Evolutionary conservation across 37 sponge, comb jelly and placozoan genomes (phyloP).

Genomic region (Agelas oroides): DNA sequence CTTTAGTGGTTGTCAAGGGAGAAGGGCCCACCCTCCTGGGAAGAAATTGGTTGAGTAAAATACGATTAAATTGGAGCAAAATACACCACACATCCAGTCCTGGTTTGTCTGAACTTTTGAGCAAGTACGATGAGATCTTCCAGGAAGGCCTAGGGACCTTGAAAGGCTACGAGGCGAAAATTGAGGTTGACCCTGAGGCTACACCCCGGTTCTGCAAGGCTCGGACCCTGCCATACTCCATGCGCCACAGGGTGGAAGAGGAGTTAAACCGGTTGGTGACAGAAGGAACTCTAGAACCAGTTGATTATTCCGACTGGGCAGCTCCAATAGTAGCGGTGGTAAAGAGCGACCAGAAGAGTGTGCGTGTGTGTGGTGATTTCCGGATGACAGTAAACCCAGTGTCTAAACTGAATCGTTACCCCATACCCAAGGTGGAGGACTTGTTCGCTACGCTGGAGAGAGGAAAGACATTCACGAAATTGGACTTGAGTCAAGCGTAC

Average conservation of each 20-base stretch:
- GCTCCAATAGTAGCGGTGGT: conserved; percentile 12
- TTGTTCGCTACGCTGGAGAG: background rate
- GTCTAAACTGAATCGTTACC: background rate
- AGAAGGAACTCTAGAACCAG: background rate
- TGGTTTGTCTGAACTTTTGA: too few species aligned
- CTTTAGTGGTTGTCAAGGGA: conserved; percentile 14
- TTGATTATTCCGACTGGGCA: background rate
- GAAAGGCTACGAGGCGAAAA: conserved; percentile 20
- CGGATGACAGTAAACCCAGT: conserved; percentile 32
- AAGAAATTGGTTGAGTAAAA: conserved; percentile 1
- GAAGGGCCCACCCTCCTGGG: conserved; percentile 7
- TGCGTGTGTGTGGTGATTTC: conserved; percentile 38
- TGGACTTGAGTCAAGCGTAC: conserved; percentile 16
- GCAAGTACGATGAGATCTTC: conserved; percentile 14
- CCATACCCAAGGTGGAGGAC: conserved; percentile 7
- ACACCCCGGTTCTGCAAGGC: conserved; percentile 36
- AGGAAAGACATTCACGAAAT: conserved; percentile 7
- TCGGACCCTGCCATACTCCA: conserved; percentile 15
- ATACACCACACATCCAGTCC: too few species aligned
- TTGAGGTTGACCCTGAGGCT: conserved; percentile 11
- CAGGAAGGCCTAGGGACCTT: conserved; percentile 19
- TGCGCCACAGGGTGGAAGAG: background rate
- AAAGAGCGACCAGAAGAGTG: background rate
- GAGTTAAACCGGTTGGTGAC: conserved; percentile 1
- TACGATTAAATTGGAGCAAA: background rate